Base-by-base conservation (phyloP, 2,113 vertebrate species). In the Pomatorhinus ruficollis region DNA sequence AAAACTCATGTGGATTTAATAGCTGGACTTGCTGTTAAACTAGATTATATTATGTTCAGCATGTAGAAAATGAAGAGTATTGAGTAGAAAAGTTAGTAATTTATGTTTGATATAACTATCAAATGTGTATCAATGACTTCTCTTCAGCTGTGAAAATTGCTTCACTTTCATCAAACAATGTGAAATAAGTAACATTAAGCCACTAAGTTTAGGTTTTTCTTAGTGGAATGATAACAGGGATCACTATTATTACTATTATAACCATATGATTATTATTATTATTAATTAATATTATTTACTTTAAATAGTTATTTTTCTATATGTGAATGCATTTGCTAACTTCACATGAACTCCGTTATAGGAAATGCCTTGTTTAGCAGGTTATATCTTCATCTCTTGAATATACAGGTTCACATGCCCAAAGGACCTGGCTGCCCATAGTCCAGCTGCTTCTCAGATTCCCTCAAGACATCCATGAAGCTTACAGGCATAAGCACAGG, bases 321-420 rank as follows among this genome's bases (percentile, higher is more conserved):
- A 57, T 27, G 20, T 23, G 18, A 74, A 49, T 40, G 11, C 11
- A 47, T 72, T 21, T 70, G 3, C 22, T 16, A 60, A 24, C 3
- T 59, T 82, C 54, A 68, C 78, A 18, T 56, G 15, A 64, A 60
- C n/a, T 33, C 10, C 0, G 3, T 45, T 49, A 37, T 22, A 53
- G 14, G 20, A 90, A 60, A 17, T 31, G 23, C 9, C 15, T 60
- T 31, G 78, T 66, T 88, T 80, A 68, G 25, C 0, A 2, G 4
- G 1, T 42, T 76, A 5, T 54, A 20, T 20, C 7, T 52, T 80
- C 9, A 35, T 22, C 10, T 77, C 28, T 39, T 49, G 22, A 7
- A 31, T 3, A 6, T 2, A 28, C 0, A 0, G 44, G 5, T n/a
- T 74, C 22, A 59, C 10, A 16, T 22, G 12, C 12, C 12, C 9